A percentile compares a stretch with the other conserved stretches of the same genome.
phyloP scores from a whole-genome alignment of 1,140 invertebrate species.

The Bicyclus anynana region DNA sequence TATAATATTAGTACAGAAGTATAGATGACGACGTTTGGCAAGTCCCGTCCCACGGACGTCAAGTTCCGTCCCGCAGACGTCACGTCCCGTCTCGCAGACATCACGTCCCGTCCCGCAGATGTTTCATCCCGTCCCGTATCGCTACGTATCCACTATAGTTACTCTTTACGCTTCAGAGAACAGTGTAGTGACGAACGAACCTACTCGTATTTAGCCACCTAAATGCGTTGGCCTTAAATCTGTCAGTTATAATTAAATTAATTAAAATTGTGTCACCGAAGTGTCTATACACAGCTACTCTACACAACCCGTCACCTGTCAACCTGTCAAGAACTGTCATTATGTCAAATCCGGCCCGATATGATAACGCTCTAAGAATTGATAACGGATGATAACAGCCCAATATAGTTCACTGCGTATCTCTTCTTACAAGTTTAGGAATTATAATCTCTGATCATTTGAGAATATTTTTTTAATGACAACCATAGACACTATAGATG shows the following conservation, averaged over 20 bases:
- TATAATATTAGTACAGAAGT: no score
- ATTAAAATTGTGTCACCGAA: not conserved
- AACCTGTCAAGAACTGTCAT: slow-evolving; percentile 46
- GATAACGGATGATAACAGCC: slow-evolving; percentile 28
- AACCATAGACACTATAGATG: slow-evolving; percentile 17
- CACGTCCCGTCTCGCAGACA: no score
- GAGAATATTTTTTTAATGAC: not conserved
- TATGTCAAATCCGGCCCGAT: slow-evolving; percentile 50
- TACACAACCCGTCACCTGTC: slow-evolving; percentile 40
- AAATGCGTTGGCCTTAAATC: no score
- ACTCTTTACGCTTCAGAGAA: no score
- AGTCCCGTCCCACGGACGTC: no score
- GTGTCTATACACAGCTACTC: slow-evolving; percentile 9
- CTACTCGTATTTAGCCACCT: no score
- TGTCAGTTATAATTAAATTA: not conserved
- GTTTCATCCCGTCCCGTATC: no score
- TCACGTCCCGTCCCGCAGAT: no score
- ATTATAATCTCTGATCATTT: not conserved
- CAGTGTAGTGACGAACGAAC: no score
- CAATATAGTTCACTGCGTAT: slow-evolving; percentile 12
- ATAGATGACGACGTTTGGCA: no score
- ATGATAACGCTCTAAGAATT: slow-evolving; percentile 25
- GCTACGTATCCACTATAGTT: no score
- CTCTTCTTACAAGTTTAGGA: not conserved
- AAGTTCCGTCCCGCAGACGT: no score